Base-by-base conservation (phyloP, 2,113 vertebrate genomes). In the Phocoena sinus region DNA sequence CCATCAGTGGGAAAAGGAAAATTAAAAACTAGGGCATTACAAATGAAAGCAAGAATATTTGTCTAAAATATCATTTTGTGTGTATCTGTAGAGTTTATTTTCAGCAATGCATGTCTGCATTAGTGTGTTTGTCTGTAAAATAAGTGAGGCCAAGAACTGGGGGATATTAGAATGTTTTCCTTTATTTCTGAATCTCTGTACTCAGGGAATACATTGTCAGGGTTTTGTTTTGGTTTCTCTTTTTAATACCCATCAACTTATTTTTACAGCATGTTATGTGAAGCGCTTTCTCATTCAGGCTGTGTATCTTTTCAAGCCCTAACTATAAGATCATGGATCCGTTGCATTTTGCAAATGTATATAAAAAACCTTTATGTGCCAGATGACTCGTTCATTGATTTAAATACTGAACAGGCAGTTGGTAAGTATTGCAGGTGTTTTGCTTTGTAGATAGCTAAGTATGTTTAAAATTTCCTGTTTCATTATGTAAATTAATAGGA, bases 311-410 rank as follows among this genome's bases (percentile, higher is more conserved):
- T 99, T 14, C 99, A 99, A 96, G 98, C 99, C 70, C 95, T 99
- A 96, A 99, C 99, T n/a, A 97, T 99, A 20, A 99, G 99, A 68
- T 99, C 99, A 36, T 99, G 99, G 99, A 98, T 99, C 96, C 99
- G 99, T 85, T 99, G 99, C 96, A 62, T 99, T 98, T 98, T 99
- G 71, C 99, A 99, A 98, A 99, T 99, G 98, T 99, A 99, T 98
- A 94, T 99, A 79, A 98, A 99, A 97, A 89, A 88, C 77, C 71
- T 92, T 77, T 91, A 80, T 98, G 99, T 98, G 94, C 99, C 98
- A 38, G 91, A 95, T 91, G 98, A 98, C 17, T 63, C 53, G 62
- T 97, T 98, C 92, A 95, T 95, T 97, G 98, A 98, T 96, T 93
- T 89, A 97, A 98, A 98, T 96, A 94, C 96, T 94, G 98, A 98